Conservation (phyloP, 2,113 vertebrate genomes). For the Lepisosteus osseus region DNA sequence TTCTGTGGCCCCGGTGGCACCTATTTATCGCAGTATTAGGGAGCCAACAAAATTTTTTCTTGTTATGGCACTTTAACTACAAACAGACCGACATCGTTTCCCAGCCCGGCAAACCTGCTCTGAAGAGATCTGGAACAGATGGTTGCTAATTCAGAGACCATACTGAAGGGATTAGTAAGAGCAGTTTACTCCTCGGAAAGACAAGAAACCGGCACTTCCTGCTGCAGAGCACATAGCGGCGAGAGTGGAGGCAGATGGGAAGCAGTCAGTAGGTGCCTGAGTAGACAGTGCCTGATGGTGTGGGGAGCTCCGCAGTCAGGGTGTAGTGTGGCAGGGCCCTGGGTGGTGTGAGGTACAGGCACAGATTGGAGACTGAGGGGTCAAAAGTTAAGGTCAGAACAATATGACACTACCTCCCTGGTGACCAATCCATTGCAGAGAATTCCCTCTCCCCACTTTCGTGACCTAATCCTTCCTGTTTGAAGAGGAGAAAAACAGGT, state of each 20-base stretch:
- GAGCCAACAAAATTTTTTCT: slow-evolving; percentile 18
- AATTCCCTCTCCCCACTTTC: neutral
- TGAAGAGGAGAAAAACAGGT: slow-evolving; percentile 12
- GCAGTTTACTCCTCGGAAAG: slow-evolving; percentile 4
- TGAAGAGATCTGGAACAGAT: slow-evolving; percentile 28
- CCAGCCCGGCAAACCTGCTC: neutral
- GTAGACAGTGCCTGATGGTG: neutral
- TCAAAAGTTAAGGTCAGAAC: neutral
- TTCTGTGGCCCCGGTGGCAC: neutral
- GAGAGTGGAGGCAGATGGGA: too few species aligned
- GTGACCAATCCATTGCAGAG: neutral
- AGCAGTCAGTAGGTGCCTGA: neutral
- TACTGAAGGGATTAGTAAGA: slow-evolving; percentile 11
- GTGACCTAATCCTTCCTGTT: slow-evolving; percentile 1
- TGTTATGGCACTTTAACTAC: slow-evolving; percentile 11
- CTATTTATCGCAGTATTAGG: slow-evolving; percentile 19
- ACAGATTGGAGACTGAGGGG: neutral
- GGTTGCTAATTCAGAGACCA: slow-evolving; percentile 27
- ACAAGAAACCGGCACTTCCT: slow-evolving; percentile 9
- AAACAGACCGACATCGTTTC: slow-evolving; percentile 1
- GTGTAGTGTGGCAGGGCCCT: neutral
- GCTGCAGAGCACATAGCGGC: neutral
- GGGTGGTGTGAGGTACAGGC: too few species aligned
- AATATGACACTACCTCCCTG: too few species aligned
- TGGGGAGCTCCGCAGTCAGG: too few species aligned